phyloP scores from a whole-genome alignment of 2,797 vertebrate species.

The Siniperca obscura region DNA sequence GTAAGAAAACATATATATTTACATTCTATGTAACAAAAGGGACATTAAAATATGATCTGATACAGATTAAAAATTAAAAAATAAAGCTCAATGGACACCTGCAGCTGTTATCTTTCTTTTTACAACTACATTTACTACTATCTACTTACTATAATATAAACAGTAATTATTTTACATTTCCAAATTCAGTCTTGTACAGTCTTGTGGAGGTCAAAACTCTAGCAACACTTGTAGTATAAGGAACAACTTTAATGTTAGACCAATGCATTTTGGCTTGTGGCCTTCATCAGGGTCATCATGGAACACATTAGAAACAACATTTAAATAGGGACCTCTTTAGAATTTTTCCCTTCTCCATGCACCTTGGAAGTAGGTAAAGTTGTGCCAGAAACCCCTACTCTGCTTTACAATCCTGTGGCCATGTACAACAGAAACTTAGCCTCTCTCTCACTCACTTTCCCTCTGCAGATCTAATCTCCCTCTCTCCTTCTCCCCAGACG shows the following conservation, averaged over 20 bases:
- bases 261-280: too few relatives aligned
- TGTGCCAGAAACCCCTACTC: too few relatives aligned
- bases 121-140: neutral
- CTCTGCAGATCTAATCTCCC: constrained; percentile 63
- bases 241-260: too few relatives aligned
- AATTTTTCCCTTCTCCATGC: too few relatives aligned
- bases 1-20: neutral
- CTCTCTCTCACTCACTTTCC: constrained; percentile 41
- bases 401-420: constrained; percentile 1
- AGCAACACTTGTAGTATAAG: too few relatives aligned
- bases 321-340: too few relatives aligned
- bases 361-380: too few relatives aligned
- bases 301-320: too few relatives aligned
- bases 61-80: neutral
- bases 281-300: too few relatives aligned
- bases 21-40: neutral
- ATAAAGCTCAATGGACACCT: neutral
- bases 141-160: constrained; percentile 5
- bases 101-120: neutral
- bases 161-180: constrained; percentile 18
- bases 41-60: neutral
- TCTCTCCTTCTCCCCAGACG: constrained; percentile 61
- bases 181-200: constrained; percentile 28
- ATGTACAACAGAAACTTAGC: constrained; percentile 27
- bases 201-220: neutral